A percentile compares a stretch with the other conserved stretches of the same genome.
Evolutionary conservation across 2,797 vertebrate species (phyloP).

Genomic region (Enteromius paludinosus): DNA sequence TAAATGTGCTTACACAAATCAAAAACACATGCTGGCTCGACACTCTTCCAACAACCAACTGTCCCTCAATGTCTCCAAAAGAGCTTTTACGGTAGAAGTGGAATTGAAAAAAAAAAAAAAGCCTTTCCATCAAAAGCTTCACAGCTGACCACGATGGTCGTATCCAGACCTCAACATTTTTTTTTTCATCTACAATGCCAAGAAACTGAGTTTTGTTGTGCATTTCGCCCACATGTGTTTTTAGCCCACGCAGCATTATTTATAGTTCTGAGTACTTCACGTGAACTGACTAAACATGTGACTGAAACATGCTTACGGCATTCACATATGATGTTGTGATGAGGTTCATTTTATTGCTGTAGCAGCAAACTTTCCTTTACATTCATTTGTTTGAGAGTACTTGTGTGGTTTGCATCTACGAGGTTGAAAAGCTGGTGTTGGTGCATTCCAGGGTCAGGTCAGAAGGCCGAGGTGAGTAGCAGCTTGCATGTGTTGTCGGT

Average conservation of each 20-base stretch:
- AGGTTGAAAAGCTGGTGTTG: conserved; percentile 13
- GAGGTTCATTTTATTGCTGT: conserved; percentile 14
- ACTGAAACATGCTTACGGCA: conserved; percentile 20
- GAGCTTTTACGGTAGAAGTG: conserved; percentile 56
- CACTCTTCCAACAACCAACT: conserved; percentile 71
- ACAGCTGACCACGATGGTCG: conserved; percentile 1
- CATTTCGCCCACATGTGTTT: conserved; percentile 35
- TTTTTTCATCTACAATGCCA: not conserved
- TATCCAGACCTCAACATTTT: not conserved
- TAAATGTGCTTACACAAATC: conserved; percentile 78
- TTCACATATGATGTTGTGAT: conserved; percentile 22
- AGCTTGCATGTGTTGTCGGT: not conserved
- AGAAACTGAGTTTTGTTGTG: conserved; percentile 41
- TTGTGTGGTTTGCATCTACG: conserved; percentile 11
- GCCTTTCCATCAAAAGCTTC: conserved; percentile 41
- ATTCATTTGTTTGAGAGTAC: conserved; percentile 15
- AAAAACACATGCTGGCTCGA: conserved; percentile 75
- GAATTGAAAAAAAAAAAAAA: conserved; percentile 48
- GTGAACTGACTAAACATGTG: conserved; percentile 3
- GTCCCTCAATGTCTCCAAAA: conserved; percentile 72
- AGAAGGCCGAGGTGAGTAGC: conserved; percentile 30
- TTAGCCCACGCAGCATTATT: conserved; percentile 15
- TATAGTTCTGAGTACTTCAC: conserved; percentile 30
- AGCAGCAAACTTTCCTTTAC: not conserved
- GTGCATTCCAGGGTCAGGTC: conserved; percentile 25